phyloP scores from a whole-genome alignment of 2,888 invertebrate genomes.

The Ormyrus labotus region DNA sequence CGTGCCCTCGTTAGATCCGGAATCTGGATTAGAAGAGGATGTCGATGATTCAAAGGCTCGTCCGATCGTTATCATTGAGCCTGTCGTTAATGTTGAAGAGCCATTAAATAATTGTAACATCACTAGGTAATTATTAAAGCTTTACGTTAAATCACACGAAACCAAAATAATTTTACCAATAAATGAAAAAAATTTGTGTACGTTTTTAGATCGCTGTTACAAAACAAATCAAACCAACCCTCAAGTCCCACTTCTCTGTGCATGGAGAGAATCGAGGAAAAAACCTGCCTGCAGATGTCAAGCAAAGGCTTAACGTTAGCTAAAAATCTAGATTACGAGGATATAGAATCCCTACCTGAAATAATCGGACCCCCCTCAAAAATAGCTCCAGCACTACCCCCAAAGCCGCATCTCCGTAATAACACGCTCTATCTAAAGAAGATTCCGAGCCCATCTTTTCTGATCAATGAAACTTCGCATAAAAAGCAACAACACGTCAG shows the following conservation, averaged over 20 bases:
- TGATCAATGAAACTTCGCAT: conserved; percentile 70
- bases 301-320: conserved; percentile 72
- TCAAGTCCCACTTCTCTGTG: conserved; percentile 64
- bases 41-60: conserved; percentile 67
- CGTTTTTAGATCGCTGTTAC: conserved; percentile 40
- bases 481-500: conserved; percentile 62
- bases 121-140: conserved; percentile 15
- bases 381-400: conserved; percentile 81
- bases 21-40: conserved; percentile 60
- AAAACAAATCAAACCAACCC: conserved; percentile 48
- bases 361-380: conserved; percentile 78
- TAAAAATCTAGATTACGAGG: conserved; percentile 73
- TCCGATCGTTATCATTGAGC: conserved; percentile 69
- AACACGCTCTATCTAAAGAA: conserved; percentile 72
- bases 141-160: not conserved
- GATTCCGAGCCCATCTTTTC: conserved; percentile 74
- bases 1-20: conserved; percentile 38
- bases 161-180: not conserved
- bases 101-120: conserved; percentile 31
- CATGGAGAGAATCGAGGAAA: conserved; percentile 71
- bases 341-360: conserved; percentile 73
- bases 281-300: conserved; percentile 71
- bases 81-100: conserved; percentile 40
- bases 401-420: conserved; percentile 84
- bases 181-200: conserved; percentile 2